Evolutionary conservation across 2,113 vertebrate species (phyloP).

Genomic region (Urocynchramus pylzowi): DNA sequence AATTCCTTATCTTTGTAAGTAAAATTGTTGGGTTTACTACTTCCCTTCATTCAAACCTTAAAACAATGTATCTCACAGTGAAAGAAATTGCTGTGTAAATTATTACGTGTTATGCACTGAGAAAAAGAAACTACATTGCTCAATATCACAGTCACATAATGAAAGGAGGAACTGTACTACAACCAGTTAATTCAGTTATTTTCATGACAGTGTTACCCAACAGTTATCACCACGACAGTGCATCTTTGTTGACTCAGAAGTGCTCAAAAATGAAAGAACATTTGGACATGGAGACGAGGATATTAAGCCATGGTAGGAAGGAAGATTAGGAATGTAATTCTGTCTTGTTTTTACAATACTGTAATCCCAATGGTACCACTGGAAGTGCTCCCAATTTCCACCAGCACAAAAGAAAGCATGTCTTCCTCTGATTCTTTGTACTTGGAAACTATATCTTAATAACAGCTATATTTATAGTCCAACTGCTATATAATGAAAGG

Average conservation of each 20-base stretch:
- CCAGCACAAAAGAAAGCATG: neutral
- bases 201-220: neutral
- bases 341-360: neutral
- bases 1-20: neutral
- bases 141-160: neutral
- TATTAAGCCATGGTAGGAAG: neutral
- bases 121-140: neutral
- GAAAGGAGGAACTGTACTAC: neutral
- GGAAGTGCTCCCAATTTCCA: neutral
- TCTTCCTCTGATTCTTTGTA: neutral
- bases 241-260: neutral
- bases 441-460: neutral
- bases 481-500: neutral
- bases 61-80: neutral
- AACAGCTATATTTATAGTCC: neutral
- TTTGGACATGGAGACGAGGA: neutral
- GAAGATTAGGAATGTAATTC: neutral
- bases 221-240: neutral
- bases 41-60: neutral
- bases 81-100: neutral
- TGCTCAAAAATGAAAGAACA: neutral
- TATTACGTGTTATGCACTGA: neutral
- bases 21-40: neutral
- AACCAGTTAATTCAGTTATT: constrained; percentile 10
- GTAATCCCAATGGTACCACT: neutral